Evolutionary conservation across 2,797 vertebrate species (phyloP), one percentile per base, ranked within the genome.

Genomic region (Leuciscus waleckii): DNA sequence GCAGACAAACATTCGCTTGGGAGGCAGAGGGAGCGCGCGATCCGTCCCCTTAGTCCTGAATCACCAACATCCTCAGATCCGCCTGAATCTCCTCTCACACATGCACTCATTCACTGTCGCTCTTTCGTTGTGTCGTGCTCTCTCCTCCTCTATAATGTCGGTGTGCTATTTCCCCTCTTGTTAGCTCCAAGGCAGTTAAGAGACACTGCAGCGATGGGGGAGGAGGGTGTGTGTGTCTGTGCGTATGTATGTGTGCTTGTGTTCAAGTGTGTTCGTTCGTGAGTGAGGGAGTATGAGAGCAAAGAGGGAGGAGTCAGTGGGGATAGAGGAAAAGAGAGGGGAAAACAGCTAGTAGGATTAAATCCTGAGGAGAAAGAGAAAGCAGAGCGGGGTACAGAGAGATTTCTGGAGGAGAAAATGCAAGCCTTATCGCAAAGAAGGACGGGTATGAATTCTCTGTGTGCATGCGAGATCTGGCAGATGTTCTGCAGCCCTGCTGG

Each of bases 161-260:
- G 92, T 92, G 92, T 93, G 94, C 93, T 92, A 91, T 95, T 95
- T 95, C 94, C 94, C 94, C 93, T 93, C 91, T 92, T 90, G 92
- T 94, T 95, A 94, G 95, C 95, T 96, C 91, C 91, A 85, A 95
- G 94, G 93, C 95, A 95, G 95, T 94, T 93, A 89, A 88, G 94
- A 95, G 94, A 96, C 93, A 95, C 95, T 95, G 95, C 95, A 95
- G 95, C 94, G 93, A 93, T 95, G 95, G 95, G 95, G 95, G 95
- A 93, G 94, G 95, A 95, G 94, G 94, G 93, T 90, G 94, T 93
- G 94, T 92, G 94, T 91, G 91, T 89, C 92, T 89, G 91, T 92
- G 93, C 92, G 93, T 93, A 84, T 86, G 86, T 75, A 79, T 85
- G 87, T 86, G 87, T 46, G 79, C 43, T 71, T 71, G 79, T 78